These are phyloP conservation scores for Leptonema lineaticorne DNA, from an alignment of 1,140 invertebrate genomes.

Conservation along the genomic window DNA sequence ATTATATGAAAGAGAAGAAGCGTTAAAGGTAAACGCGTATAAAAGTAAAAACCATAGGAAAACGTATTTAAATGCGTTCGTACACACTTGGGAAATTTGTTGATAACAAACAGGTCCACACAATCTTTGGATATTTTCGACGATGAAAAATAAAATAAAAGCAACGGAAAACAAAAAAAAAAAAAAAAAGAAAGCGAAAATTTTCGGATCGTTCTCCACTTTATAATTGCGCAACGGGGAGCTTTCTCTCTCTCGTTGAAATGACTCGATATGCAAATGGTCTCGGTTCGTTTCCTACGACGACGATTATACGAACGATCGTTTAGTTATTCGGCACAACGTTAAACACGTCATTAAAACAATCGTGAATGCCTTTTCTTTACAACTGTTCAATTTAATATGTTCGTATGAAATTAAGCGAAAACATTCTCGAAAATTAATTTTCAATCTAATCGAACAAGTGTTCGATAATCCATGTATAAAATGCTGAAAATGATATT, in stretches of 20 bases:
- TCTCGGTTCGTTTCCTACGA: neutral
- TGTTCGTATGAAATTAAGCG: too few species aligned
- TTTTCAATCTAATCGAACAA: too few species aligned
- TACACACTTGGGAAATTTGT: slow-evolving; percentile 13
- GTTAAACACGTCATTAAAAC: slow-evolving; percentile 12
- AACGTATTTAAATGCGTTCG: neutral
- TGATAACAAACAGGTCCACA: neutral
- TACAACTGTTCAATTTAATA: neutral
- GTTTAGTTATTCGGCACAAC: slow-evolving; percentile 1
- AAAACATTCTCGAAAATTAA: too few species aligned
- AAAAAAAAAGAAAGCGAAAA: neutral
- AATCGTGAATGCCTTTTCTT: neutral
- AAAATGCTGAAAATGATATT: too few species aligned
- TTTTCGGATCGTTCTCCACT: neutral
- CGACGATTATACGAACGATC: neutral
- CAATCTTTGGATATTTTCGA: slow-evolving; percentile 1
- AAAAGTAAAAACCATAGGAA: too few species aligned
- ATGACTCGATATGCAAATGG: slow-evolving; percentile 13
- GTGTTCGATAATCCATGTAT: too few species aligned
- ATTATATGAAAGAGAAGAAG: too few species aligned
- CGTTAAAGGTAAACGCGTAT: too few species aligned
- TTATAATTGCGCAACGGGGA: neutral
- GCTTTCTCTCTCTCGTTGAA: neutral
- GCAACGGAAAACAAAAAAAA: neutral
- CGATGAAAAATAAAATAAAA: too few species aligned